Base-by-base conservation (phyloP, 2,888 invertebrate species). In the Bugulina stolonifera region DNA sequence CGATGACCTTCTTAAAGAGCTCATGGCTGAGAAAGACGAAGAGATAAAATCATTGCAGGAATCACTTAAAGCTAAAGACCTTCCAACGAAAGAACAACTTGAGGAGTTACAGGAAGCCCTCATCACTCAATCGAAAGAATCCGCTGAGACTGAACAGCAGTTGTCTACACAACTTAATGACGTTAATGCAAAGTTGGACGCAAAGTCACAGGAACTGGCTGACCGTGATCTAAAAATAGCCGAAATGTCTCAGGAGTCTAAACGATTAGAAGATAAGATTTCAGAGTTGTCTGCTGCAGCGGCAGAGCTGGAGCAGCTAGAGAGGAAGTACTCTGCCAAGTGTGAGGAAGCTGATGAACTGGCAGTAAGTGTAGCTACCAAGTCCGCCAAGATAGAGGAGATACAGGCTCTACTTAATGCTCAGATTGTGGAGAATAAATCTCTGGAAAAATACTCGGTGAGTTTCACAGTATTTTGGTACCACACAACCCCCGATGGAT, bases 301-400 rank as follows among this genome's bases (percentile, higher is more conserved):
- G 22, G 23, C 18, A 18, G 55, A 55, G 23, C 3, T 55, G n/a
- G 25, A 55, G 55, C n/a, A 18, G 22, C 55, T 55, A 25, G 23
- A 55, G 14, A 25, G 25, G 55, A 55, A 55, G 55, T 55, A n/a
- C n/a, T 18, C 55, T 55, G 23, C 14, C 25, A 55, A 55, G 25
- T 18, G 14, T 5, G 25, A 18, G 3, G 55, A 55, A 25, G 55
- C 55, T 5, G 55, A 55, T n/a, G 55, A 55, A n/a, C 23, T 55
- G 34, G 32, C 64, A 2, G 5, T 64, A 3, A 27, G 14, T 22
- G 14, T 64, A 32, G 27, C 64, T n/a, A 29, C 64, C 27, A 64
- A 64, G 64, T 64, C 64, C 10, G 64, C 64, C 18, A 64, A 64
- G 32, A 27, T 64, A 27, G 64, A 64, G 29, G 64, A 64, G 64